phyloP scores from a whole-genome alignment of 2,888 invertebrate genomes.

The Ichneumoninae sp. region DNA sequence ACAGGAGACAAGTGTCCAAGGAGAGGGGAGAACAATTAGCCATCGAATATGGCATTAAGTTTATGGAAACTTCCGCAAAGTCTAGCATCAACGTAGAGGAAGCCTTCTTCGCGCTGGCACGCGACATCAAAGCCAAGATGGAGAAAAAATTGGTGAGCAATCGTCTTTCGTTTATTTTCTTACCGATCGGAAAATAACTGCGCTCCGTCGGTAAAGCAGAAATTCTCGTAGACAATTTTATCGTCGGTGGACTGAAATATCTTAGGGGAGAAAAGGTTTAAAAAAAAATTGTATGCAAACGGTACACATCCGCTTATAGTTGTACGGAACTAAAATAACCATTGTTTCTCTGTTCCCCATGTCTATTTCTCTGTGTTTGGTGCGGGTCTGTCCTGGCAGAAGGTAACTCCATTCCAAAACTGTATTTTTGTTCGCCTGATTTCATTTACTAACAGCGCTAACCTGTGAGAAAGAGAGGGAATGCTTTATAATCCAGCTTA shows the following conservation, averaged over 20 bases:
- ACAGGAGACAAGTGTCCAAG: constrained; percentile 96
- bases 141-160: constrained; percentile 97
- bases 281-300: background rate
- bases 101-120: constrained; percentile 98
- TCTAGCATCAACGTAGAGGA: constrained; percentile 99
- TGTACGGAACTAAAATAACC: constrained; percentile 74
- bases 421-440: constrained; percentile 66
- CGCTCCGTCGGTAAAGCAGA: constrained; percentile 65
- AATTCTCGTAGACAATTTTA: background rate
- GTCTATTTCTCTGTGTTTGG: constrained; percentile 83
- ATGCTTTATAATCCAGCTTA: constrained; percentile 11
- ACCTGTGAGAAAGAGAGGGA: background rate
- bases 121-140: constrained; percentile 99
- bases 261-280: background rate
- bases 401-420: constrained; percentile 81
- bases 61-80: constrained; percentile 99
- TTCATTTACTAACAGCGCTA: constrained; percentile 49
- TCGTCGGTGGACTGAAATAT: background rate
- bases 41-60: constrained; percentile 99
- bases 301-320: constrained; percentile 35
- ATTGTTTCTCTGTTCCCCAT: constrained; percentile 82
- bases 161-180: constrained; percentile 73
- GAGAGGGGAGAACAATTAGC: constrained; percentile 99
- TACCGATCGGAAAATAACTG: constrained; percentile 61
- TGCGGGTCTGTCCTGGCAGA: constrained; percentile 84